phyloP scores from a whole-genome alignment of 2,888 invertebrate genomes.

The Patella depressa region DNA sequence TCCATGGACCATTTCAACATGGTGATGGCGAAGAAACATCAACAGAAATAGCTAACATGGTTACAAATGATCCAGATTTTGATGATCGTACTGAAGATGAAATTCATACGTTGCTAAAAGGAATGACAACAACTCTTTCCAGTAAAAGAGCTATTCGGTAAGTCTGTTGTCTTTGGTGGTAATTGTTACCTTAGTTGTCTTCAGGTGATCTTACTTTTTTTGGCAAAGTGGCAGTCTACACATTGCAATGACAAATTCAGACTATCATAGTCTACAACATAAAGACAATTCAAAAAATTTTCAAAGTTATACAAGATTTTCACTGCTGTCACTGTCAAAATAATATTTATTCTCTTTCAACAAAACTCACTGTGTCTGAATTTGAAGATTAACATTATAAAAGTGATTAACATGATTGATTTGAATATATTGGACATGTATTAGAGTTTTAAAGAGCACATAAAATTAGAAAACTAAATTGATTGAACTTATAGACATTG shows the following conservation, averaged over 20 bases:
- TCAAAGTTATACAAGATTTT: too few relatives aligned
- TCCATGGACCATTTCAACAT: conserved; percentile 39
- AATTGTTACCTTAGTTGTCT: not conserved
- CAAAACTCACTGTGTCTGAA: too few relatives aligned
- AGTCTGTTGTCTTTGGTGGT: conserved; percentile 3
- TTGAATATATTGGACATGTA: too few relatives aligned
- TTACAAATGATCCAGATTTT: conserved; percentile 41
- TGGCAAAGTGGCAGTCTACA: not conserved
- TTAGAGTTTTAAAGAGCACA: too few relatives aligned
- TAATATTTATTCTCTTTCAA: too few relatives aligned
- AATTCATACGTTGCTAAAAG: conserved; percentile 45
- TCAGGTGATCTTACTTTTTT: not conserved
- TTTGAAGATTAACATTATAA: too few relatives aligned
- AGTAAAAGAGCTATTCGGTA: conserved; percentile 54
- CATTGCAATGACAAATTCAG: not conserved
- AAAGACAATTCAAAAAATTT: too few relatives aligned
- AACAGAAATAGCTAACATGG: conserved; percentile 37
- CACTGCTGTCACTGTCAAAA: too few relatives aligned
- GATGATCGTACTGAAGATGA: conserved; percentile 43
- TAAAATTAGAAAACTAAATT: too few relatives aligned
- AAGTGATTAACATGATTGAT: too few relatives aligned
- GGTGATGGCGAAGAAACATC: conserved; percentile 34
- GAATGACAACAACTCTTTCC: conserved; percentile 51
- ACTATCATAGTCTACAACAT: too few relatives aligned
- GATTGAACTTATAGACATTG: too few relatives aligned